Evolutionary conservation across 2,113 vertebrate genomes (phyloP), one percentile per base, ranked within the genome.

Genomic region (Festucalex cinctus): DNA sequence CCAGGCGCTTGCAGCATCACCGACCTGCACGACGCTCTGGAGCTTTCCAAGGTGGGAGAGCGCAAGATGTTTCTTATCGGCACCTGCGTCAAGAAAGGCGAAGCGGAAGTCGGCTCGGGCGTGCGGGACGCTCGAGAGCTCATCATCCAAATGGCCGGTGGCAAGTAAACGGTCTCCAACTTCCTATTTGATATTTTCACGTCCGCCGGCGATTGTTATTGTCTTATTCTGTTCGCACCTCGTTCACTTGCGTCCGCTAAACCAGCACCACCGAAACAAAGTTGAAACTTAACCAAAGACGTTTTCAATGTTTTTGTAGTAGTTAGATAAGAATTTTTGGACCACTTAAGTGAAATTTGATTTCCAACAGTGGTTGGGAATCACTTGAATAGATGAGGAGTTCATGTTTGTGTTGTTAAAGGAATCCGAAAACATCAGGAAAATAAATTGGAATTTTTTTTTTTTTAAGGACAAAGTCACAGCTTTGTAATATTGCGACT

Each of bases 11-110:
- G 90, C 71, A 78, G 89, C 77, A 94, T 98, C 88, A 93, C 94
- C 0, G 96, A 98, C 65, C 93, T 99, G 78, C 94, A 95, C 0
- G 95, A 95, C 0, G 92, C 93, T 19, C 84, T 98, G 86, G 85
- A 87, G 0, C 89, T 99, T 59, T 93, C 91, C 0, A 91, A 93
- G 28, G 81, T 92, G 5, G 95, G 95, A 0, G 94, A 95, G 0
- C 68, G 95, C 41, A 93, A 89, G 83, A 68, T 99, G 83, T 96
- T 94, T 88, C 88, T 99, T 82, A 95, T 98, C 66, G 91, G 94
- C 28, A 97, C 95, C 5, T 81, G 91, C 0, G 92, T 88, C 77
- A 86, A 78, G 74, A 89, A 89, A 68, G 92, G 92, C 0, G 88
- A 91, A 64, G 75, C 86, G 0, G 91, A 93, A 78, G 86, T 93